Conservation (phyloP, 1,140 invertebrate species). For the Acromyrmex heyeri region DNA sequence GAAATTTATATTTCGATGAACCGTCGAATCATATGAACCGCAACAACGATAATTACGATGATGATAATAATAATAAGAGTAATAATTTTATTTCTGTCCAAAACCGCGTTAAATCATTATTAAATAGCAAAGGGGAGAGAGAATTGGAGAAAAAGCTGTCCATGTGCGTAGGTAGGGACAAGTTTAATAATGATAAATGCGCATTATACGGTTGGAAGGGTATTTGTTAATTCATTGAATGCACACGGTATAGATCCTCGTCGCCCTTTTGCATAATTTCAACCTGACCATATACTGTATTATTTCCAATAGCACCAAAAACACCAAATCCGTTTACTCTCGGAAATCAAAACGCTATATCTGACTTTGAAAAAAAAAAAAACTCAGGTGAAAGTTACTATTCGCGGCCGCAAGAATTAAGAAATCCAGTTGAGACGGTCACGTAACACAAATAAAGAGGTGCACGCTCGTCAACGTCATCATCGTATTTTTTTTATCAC, state of each 20-base stretch:
- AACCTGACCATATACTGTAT: background rate
- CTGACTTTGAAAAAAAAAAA: background rate
- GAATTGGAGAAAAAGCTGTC: slow-evolving; percentile 13
- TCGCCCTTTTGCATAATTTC: slow-evolving; percentile 7
- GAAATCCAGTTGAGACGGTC: slow-evolving; percentile 42
- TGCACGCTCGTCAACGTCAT: slow-evolving; percentile 47
- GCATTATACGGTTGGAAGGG: slow-evolving; percentile 66
- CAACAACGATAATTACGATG: slow-evolving; percentile 43
- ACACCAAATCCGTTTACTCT: background rate
- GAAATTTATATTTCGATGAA: slow-evolving; percentile 48
- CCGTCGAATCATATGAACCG: slow-evolving; percentile 23
- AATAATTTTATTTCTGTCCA: slow-evolving; percentile 70
- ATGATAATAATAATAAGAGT: slow-evolving; percentile 57
- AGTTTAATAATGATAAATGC: slow-evolving; percentile 65
- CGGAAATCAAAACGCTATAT: background rate
- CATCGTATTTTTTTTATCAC: slow-evolving; percentile 16
- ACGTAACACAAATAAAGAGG: slow-evolving; percentile 50
- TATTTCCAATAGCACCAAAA: background rate
- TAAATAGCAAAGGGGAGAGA: slow-evolving; percentile 43
- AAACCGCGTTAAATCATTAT: slow-evolving; percentile 72
- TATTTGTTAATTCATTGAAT: slow-evolving; percentile 72
- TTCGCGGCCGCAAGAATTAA: slow-evolving; percentile 39
- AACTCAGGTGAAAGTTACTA: background rate
- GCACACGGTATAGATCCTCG: slow-evolving; percentile 23
- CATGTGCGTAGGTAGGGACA: background rate